phyloP scores from a whole-genome alignment of 1,140 invertebrate genomes.

The Hermatobates lingyangjiaoensis region DNA sequence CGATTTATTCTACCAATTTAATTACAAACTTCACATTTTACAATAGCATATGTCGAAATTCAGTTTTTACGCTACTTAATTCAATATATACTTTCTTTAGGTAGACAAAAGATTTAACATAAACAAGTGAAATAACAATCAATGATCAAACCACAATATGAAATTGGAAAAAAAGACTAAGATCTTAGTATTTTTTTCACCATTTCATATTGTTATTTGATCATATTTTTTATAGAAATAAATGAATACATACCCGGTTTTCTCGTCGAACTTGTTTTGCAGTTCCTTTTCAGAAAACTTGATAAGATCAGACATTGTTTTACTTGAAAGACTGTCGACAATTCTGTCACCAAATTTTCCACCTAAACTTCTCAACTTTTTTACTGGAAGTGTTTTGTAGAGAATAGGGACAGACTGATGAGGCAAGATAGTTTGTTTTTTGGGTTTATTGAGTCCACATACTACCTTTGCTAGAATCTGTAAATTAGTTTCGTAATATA shows the following conservation, averaged over 20 bases:
- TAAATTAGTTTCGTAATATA: constrained; percentile 7
- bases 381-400: constrained; percentile 46
- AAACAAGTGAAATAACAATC: too few relatives aligned
- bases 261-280: constrained; percentile 54
- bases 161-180: too few relatives aligned
- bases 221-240: not conserved
- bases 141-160: too few relatives aligned
- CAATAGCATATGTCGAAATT: not conserved
- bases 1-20: too few relatives aligned
- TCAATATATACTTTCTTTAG: not conserved
- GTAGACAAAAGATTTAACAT: too few relatives aligned
- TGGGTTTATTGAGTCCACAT: constrained; percentile 85
- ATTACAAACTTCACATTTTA: not conserved
- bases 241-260: constrained; percentile 45
- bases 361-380: constrained; percentile 67
- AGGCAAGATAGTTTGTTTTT: constrained; percentile 78
- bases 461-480: constrained; percentile 75
- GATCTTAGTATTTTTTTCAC: too few relatives aligned
- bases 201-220: too few relatives aligned
- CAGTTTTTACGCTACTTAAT: not conserved
- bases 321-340: constrained; percentile 47
- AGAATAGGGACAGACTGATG: constrained; percentile 36
- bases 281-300: constrained; percentile 47
- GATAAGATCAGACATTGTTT: constrained; percentile 57
- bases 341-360: constrained; percentile 71